Conservation (phyloP, 1,140 invertebrate genomes). For the Papilio xuthus region DNA sequence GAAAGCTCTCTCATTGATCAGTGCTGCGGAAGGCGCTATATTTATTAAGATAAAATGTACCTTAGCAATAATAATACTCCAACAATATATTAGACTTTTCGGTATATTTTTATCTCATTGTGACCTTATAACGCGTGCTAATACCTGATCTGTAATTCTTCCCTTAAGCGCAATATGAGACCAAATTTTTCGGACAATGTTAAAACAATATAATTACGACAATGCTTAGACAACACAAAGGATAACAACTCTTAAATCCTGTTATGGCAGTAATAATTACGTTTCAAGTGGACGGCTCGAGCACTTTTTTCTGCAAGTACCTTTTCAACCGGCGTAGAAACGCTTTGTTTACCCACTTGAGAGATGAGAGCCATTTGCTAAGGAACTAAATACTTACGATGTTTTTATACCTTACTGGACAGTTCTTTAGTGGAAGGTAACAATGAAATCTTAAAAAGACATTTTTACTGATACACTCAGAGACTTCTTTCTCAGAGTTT, state of each 20-base stretch:
- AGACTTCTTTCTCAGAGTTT: too few relatives aligned
- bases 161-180: background rate
- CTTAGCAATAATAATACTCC: background rate
- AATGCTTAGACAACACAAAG: slow-evolving; percentile 39
- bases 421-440: background rate
- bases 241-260: slow-evolving; percentile 51
- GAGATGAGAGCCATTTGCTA: slow-evolving; percentile 45
- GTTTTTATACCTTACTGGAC: background rate
- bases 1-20: background rate
- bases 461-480: background rate
- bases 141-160: background rate
- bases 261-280: slow-evolving; percentile 59
- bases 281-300: slow-evolving; percentile 54
- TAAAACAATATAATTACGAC: slow-evolving; percentile 33
- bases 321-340: slow-evolving; percentile 53
- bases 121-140: background rate
- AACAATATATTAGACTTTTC: background rate
- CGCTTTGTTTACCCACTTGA: slow-evolving; percentile 53
- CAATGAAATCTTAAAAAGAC: background rate
- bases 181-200: background rate
- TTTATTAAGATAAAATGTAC: too few relatives aligned
- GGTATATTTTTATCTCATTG: background rate
- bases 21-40: background rate
- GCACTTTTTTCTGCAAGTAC: slow-evolving; percentile 47
- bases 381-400: slow-evolving; percentile 18